These are phyloP conservation scores for Andrena dorsata DNA, from an alignment of 2,888 invertebrate genomes.

Conservation along the genomic window DNA sequence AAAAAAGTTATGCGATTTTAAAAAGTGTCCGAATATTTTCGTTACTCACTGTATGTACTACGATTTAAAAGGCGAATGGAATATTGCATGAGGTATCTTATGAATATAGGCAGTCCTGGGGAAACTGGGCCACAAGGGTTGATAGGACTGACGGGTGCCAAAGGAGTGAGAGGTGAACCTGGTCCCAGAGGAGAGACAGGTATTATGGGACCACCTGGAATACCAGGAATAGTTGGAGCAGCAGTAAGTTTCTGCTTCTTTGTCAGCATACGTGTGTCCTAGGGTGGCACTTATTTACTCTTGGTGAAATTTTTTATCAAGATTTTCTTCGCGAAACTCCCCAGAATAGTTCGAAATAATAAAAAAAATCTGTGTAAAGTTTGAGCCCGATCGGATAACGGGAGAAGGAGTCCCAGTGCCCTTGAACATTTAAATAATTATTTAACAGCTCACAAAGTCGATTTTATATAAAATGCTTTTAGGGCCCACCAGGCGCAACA, in stretches of 20 bases:
- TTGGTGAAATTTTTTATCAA: too few relatives aligned
- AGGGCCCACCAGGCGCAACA: conserved; percentile 90
- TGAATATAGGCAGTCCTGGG: conserved; percentile 87
- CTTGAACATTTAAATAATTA: too few relatives aligned
- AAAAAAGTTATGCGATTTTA: too few relatives aligned
- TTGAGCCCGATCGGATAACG: too few relatives aligned
- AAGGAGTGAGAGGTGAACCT: conserved; percentile 91
- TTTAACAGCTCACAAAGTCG: too few relatives aligned
- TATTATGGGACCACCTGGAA: conserved; percentile 91
- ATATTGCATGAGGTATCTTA: background rate
- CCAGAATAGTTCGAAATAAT: too few relatives aligned
- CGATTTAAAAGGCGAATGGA: background rate
- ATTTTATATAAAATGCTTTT: conserved; percentile 38
- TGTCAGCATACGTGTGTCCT: background rate
- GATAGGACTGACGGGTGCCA: conserved; percentile 88
- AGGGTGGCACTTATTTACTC: too few relatives aligned
- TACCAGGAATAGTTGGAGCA: conserved; percentile 91
- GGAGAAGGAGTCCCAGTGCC: too few relatives aligned
- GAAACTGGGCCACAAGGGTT: conserved; percentile 88
- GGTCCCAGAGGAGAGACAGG: conserved; percentile 92
- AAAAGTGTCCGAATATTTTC: too few relatives aligned
- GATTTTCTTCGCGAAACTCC: too few relatives aligned
- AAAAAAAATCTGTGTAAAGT: too few relatives aligned
- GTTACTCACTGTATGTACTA: background rate
- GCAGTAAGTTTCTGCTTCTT: conserved; percentile 85